Evolutionary conservation across 2,113 vertebrate species (phyloP).

Genomic region (Triplophysa dalaica): DNA sequence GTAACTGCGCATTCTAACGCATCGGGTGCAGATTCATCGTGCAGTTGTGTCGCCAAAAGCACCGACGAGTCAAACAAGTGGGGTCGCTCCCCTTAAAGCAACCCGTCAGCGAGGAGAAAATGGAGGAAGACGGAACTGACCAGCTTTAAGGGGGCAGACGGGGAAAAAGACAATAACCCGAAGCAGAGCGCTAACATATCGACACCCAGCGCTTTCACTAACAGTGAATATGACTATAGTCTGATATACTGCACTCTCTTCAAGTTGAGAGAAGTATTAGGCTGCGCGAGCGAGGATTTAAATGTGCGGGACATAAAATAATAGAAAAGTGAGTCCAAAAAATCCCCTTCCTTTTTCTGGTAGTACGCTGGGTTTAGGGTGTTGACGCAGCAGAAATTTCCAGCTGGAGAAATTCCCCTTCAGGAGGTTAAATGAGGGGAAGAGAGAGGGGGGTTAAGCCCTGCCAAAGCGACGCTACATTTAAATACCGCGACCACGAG

Average conservation of each 20-base stretch:
- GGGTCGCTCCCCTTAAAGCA: slow-evolving; percentile 57
- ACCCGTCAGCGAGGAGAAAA: slow-evolving; percentile 74
- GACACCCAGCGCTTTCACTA: slow-evolving; percentile 1
- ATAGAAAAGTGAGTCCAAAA: slow-evolving; percentile 48
- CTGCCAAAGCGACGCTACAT: slow-evolving; percentile 60
- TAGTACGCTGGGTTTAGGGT: slow-evolving; percentile 76
- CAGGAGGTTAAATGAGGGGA: slow-evolving; percentile 79
- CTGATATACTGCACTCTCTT: slow-evolving; percentile 30
- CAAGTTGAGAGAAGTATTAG: slow-evolving; percentile 47
- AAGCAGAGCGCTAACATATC: slow-evolving; percentile 37
- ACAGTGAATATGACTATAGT: slow-evolving; percentile 24
- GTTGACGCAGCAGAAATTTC: slow-evolving; percentile 97
- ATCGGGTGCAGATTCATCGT: neutral
- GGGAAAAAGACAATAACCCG: slow-evolving; percentile 77
- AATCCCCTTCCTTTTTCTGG: slow-evolving; percentile 75
- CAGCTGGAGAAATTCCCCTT: slow-evolving; percentile 91
- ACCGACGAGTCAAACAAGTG: slow-evolving; percentile 51
- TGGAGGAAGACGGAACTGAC: slow-evolving; percentile 83
- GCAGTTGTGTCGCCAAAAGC: neutral
- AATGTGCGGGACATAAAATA: slow-evolving; percentile 28
- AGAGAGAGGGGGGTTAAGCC: slow-evolving; percentile 65
- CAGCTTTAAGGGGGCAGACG: slow-evolving; percentile 79
- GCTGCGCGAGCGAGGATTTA: neutral
- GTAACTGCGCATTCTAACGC: neutral
- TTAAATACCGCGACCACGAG: slow-evolving; percentile 61